phyloP scores from a whole-genome alignment of 2,888 invertebrate species.

The Leptopilina syphax region DNA sequence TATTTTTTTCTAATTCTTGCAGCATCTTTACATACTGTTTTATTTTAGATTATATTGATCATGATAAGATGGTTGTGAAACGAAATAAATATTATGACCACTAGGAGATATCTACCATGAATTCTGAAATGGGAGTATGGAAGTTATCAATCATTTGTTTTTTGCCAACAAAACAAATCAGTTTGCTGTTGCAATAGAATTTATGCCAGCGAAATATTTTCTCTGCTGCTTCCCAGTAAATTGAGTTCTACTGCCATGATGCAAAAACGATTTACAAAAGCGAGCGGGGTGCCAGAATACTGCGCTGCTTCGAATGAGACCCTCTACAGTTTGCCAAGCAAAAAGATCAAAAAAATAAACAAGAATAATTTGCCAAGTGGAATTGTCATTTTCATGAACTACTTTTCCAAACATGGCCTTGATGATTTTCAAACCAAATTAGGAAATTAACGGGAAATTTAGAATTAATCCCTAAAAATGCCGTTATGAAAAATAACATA shows the following conservation, averaged over 20 bases:
- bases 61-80: not conserved
- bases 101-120: not conserved
- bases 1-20: too few relatives aligned
- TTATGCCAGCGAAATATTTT: conserved; percentile 35
- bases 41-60: not conserved
- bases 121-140: not conserved
- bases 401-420: conserved; percentile 26
- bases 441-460: too few relatives aligned
- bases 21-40: too few relatives aligned
- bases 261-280: conserved; percentile 37
- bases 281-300: conserved; percentile 31
- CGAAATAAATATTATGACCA: not conserved
- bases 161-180: conserved; percentile 23
- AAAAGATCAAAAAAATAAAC: not conserved
- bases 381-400: conserved; percentile 10
- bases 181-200: conserved; percentile 32
- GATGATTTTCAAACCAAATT: not conserved
- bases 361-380: conserved; percentile 8
- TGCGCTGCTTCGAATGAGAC: not conserved
- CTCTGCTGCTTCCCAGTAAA: conserved; percentile 32
- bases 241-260: conserved; percentile 26
- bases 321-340: not conserved
- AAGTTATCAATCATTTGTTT: conserved; percentile 27
- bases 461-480: too few relatives aligned
- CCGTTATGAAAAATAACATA: too few relatives aligned